Conservation (phyloP, 2,888 invertebrate genomes). For the Melanophora roralis region DNA sequence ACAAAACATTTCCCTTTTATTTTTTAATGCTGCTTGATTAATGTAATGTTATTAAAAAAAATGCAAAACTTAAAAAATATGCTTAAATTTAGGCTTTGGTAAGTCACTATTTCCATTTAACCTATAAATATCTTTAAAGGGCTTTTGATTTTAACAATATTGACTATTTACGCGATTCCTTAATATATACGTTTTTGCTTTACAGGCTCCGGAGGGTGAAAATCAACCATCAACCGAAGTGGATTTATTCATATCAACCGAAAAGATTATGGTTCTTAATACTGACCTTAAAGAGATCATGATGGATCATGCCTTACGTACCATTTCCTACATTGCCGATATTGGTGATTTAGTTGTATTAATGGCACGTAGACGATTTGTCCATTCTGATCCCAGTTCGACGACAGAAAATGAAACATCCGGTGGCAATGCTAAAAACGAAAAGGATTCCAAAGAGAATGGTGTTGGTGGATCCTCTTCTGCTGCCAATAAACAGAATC, state of each 20-base stretch:
- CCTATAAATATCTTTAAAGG: too few relatives aligned
- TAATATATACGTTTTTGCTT: too few relatives aligned
- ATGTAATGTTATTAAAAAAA: conserved; percentile 42
- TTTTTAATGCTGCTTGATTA: conserved; percentile 56
- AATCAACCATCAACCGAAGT: conserved; percentile 99
- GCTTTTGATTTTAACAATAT: too few relatives aligned
- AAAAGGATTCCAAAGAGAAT: conserved; percentile 58
- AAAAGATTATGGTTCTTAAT: conserved; percentile 99
- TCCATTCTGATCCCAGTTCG: conserved; percentile 88
- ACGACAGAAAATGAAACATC: conserved; percentile 42
- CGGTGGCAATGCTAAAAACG: conserved; percentile 27
- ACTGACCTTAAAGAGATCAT: conserved; percentile 99
- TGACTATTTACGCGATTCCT: too few relatives aligned
- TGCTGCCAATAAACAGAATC: conserved; percentile 80
- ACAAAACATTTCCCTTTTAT: conserved; percentile 55
- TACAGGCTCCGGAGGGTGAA: conserved; percentile 97
- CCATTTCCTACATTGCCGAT: conserved; percentile 99
- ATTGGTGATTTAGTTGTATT: conserved; percentile 98
- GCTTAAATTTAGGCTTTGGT: conserved; percentile 65
- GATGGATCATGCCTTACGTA: conserved; percentile 99
- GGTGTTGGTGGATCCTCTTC: conserved; percentile 4
- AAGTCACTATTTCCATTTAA: conserved; percentile 55
- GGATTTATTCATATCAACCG: conserved; percentile 99
- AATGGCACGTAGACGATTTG: conserved; percentile 96
- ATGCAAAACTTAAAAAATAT: too few relatives aligned